Evolutionary conservation across 2,888 invertebrate genomes (phyloP).

Genomic region (Oligia latruncula): DNA sequence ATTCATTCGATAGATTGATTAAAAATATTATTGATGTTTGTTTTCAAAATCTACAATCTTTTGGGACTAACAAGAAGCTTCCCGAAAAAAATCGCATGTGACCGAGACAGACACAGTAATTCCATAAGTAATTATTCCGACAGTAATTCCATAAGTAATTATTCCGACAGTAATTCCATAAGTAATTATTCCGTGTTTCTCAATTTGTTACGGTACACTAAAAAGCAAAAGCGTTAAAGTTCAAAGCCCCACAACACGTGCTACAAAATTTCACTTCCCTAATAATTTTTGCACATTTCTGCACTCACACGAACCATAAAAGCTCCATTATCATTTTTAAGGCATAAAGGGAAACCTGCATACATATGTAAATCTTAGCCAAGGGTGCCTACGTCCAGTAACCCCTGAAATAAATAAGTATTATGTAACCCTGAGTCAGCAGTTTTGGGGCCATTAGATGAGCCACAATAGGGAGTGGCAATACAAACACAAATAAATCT

Average conservation of each 20-base stretch:
- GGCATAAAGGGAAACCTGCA: conserved; percentile 46
- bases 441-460: conserved; percentile 77
- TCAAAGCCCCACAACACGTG: conserved; percentile 1
- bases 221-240: neutral
- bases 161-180: neutral
- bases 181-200: neutral
- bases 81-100: too few species aligned
- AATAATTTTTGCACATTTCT: conserved; percentile 38
- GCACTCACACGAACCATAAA: conserved; percentile 41
- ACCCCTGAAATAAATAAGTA: conserved; percentile 56
- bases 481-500: conserved; percentile 83
- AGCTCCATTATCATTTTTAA: conserved; percentile 57
- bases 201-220: neutral
- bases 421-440: conserved; percentile 71
- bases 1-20: too few species aligned
- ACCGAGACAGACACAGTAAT: neutral
- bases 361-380: conserved; percentile 59
- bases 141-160: neutral
- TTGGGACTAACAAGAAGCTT: neutral
- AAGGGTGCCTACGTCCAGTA: conserved; percentile 51
- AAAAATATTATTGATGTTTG: neutral
- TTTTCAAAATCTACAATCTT: neutral
- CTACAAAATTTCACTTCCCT: neutral
- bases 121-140: neutral
- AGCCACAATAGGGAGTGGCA: conserved; percentile 77